Evolutionary conservation across 2,888 invertebrate species (phyloP).

Genomic region (Ramazzottius varieornatus): DNA sequence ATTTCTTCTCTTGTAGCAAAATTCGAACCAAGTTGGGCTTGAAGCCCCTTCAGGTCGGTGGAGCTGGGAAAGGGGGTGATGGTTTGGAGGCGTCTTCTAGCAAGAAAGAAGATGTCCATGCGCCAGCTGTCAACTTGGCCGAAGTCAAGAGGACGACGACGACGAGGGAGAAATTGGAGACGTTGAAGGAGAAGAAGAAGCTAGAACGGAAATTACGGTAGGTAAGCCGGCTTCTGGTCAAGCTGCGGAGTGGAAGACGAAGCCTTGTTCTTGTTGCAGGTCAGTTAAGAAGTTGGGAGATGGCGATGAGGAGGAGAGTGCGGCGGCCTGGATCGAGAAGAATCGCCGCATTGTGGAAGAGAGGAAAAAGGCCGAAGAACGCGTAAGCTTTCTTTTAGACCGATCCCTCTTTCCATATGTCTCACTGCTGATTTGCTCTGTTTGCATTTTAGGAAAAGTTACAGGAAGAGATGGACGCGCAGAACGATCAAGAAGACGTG

Average conservation of each 20-base stretch:
- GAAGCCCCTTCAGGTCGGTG: conserved; percentile 52
- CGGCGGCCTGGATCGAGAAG: conserved; percentile 48
- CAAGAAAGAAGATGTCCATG: conserved; percentile 20
- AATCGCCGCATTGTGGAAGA: conserved; percentile 46
- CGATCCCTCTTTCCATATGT: not conserved
- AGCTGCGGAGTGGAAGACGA: too few relatives aligned
- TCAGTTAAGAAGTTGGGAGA: conserved; percentile 28
- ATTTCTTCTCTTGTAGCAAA: conserved; percentile 45
- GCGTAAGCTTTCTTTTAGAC: conserved; percentile 29
- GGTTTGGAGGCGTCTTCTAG: not conserved
- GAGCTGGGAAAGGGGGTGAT: not conserved
- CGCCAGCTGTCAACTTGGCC: conserved; percentile 25
- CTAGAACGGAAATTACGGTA: conserved; percentile 39
- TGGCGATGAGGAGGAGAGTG: conserved; percentile 40
- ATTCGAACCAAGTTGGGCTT: conserved; percentile 71
- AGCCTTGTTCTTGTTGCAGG: conserved; percentile 10
- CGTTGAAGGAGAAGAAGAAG: conserved; percentile 48
- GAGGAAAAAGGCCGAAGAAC: conserved; percentile 53
- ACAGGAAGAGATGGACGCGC: not conserved
- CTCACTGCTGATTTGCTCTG: not conserved
- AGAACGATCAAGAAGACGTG: not conserved
- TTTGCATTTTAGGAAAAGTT: not conserved
- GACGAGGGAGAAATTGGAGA: conserved; percentile 46
- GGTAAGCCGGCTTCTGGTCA: too few relatives aligned
- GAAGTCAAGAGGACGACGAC: conserved; percentile 48